Evolutionary conservation across 2,113 vertebrate genomes (phyloP).

Genomic region (Stigmatopora argus): DNA sequence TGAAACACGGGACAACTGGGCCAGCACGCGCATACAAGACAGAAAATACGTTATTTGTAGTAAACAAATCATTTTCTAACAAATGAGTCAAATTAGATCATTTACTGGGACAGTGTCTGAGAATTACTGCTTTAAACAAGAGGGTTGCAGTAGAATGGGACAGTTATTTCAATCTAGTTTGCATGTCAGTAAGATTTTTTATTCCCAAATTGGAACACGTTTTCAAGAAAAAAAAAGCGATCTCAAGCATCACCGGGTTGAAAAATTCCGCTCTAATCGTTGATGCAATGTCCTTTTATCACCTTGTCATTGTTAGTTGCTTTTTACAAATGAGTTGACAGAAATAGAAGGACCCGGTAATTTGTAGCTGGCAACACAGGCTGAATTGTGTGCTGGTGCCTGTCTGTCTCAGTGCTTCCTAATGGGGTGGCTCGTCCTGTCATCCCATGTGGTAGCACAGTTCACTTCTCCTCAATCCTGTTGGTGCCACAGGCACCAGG

Average conservation of each 20-base stretch:
- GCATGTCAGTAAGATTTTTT: slow-evolving; percentile 11
- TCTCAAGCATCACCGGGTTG: slow-evolving; percentile 46
- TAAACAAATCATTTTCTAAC: not conserved
- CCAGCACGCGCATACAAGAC: too few species aligned
- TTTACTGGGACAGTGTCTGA: not conserved
- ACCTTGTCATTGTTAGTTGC: slow-evolving; percentile 60
- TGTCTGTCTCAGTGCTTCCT: slow-evolving; percentile 65
- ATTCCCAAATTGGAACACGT: not conserved
- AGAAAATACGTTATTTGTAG: too few species aligned
- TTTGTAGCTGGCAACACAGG: slow-evolving; percentile 62
- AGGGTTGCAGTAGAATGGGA: slow-evolving; percentile 37
- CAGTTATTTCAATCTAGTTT: slow-evolving; percentile 61
- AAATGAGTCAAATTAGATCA: not conserved
- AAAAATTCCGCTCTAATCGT: slow-evolving; percentile 39
- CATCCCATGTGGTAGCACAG: slow-evolving; percentile 69
- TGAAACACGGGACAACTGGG: too few species aligned
- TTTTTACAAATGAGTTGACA: slow-evolving; percentile 71
- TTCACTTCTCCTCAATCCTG: slow-evolving; percentile 59
- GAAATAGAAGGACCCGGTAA: slow-evolving; percentile 65
- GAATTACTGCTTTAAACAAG: not conserved
- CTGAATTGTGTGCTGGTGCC: slow-evolving; percentile 71
- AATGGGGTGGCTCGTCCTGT: slow-evolving; percentile 60
- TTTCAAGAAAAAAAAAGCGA: not conserved
- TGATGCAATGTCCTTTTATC: slow-evolving; percentile 57
- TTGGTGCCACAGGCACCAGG: slow-evolving; percentile 64